A percentile compares a stretch with the other conserved stretches of the same genome.
Evolutionary conservation across 2,888 invertebrate species (phyloP).

Genomic region (Pristionchus arcanus): DNA sequence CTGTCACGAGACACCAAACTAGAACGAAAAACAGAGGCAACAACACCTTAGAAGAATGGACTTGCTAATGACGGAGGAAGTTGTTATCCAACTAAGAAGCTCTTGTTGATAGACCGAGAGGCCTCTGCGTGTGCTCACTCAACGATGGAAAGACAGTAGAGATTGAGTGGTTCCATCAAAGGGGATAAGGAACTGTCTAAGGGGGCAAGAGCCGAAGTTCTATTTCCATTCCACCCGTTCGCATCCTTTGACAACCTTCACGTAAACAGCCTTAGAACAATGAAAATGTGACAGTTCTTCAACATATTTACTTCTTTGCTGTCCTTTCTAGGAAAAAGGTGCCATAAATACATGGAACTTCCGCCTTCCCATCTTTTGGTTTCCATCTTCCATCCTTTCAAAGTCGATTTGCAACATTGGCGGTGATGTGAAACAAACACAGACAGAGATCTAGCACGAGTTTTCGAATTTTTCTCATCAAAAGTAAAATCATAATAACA

Average conservation of each 20-base stretch:
- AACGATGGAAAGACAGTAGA: not conserved
- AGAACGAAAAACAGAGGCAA: not conserved
- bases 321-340: not conserved
- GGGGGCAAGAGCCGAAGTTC: not conserved
- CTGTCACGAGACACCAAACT: not conserved
- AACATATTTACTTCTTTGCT: not conserved
- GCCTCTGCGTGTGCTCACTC: not conserved
- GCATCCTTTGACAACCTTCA: not conserved
- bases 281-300: not conserved
- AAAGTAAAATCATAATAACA: not conserved
- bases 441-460: not conserved
- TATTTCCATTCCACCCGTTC: not conserved
- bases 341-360: not conserved
- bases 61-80: not conserved
- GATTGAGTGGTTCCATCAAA: not conserved
- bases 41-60: not conserved
- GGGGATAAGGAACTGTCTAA: not conserved
- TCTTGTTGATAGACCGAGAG: not conserved
- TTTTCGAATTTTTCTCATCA: not conserved
- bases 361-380: not conserved
- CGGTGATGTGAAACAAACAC: not conserved
- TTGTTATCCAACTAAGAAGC: slow-evolving; percentile 14
- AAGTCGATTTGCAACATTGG: not conserved
- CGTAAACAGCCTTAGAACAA: not conserved
- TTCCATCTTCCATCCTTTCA: not conserved